A percentile compares a stretch with the other conserved stretches of the same genome.
These are phyloP conservation scores for Drosophila ogumai DNA, from an alignment of 1,140 invertebrate genomes.

Conservation along the genomic window DNA sequence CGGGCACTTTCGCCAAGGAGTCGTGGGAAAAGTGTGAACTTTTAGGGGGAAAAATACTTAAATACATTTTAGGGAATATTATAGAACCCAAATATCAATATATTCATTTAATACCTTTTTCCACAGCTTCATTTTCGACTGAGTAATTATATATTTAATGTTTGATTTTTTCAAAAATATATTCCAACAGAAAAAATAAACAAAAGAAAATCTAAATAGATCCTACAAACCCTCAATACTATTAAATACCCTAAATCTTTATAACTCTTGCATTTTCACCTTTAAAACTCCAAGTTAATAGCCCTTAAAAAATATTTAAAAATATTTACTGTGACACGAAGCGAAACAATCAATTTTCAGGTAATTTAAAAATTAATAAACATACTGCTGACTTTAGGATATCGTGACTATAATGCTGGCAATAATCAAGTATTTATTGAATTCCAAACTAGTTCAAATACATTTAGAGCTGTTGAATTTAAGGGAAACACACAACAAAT, in stretches of 20 bases:
- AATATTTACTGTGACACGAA: background rate
- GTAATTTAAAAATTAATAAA: conserved; percentile 3
- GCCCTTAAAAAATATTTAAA: background rate
- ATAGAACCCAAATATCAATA: background rate
- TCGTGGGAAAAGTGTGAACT: conserved; percentile 22
- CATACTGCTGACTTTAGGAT: background rate
- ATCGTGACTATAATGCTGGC: conserved; percentile 1
- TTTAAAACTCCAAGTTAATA: background rate
- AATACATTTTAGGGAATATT: background rate
- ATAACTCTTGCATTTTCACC: background rate
- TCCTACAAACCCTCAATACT: background rate
- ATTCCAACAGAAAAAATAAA: too few relatives aligned
- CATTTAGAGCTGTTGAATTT: background rate
- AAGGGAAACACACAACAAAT: background rate
- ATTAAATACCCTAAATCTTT: background rate
- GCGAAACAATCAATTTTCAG: conserved; percentile 4
- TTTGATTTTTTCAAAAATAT: too few relatives aligned
- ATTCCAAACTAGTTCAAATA: background rate
- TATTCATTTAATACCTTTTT: too few relatives aligned
- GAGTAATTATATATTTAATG: too few relatives aligned
- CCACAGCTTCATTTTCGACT: too few relatives aligned
- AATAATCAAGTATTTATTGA: conserved; percentile 2
- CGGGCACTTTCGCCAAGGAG: conserved; percentile 16
- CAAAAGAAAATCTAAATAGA: background rate
- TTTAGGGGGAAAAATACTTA: background rate